These are phyloP conservation scores for Aphelinus atriplicis DNA, from an alignment of 1,140 invertebrate species.

Conservation along the genomic window DNA sequence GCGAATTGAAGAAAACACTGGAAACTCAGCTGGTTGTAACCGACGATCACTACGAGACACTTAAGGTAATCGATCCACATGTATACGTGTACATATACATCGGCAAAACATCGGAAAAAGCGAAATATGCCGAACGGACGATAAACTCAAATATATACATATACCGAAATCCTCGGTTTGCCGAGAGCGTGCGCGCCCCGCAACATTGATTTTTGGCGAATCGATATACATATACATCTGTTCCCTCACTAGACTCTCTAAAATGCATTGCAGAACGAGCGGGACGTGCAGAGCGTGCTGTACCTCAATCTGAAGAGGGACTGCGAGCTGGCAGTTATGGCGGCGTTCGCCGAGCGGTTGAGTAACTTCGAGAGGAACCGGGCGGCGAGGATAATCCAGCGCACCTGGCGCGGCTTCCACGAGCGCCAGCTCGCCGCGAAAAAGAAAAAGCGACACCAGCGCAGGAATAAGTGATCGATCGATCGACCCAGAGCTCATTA, in stretches of 20 bases:
- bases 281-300: slow-evolving; percentile 43
- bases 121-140: too few relatives aligned
- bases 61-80: slow-evolving; percentile 43
- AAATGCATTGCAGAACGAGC: slow-evolving; percentile 43
- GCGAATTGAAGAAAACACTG: slow-evolving; percentile 45
- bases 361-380: slow-evolving; percentile 52
- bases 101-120: background rate
- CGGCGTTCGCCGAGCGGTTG: slow-evolving; percentile 47
- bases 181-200: too few relatives aligned
- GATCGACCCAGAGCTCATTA: too few relatives aligned
- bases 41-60: slow-evolving; percentile 27
- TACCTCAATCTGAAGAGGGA: slow-evolving; percentile 50
- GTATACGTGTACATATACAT: background rate
- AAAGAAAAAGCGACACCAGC: slow-evolving; percentile 46
- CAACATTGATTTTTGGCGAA: too few relatives aligned
- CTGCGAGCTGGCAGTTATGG: slow-evolving; percentile 45
- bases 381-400: slow-evolving; percentile 57
- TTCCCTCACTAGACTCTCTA: background rate
- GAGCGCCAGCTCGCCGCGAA: slow-evolving; percentile 41
- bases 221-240: too few relatives aligned
- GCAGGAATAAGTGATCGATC: slow-evolving; percentile 45
- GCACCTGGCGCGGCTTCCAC: slow-evolving; percentile 52
- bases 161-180: too few relatives aligned
- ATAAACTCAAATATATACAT: too few relatives aligned
- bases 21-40: slow-evolving; percentile 36